Percentiles rank a stretch among this genome's conserved stretches.
Conservation (phyloP, 35 echinoderm and acorn worm species). For the Apostichopus parvimensis region DNA sequence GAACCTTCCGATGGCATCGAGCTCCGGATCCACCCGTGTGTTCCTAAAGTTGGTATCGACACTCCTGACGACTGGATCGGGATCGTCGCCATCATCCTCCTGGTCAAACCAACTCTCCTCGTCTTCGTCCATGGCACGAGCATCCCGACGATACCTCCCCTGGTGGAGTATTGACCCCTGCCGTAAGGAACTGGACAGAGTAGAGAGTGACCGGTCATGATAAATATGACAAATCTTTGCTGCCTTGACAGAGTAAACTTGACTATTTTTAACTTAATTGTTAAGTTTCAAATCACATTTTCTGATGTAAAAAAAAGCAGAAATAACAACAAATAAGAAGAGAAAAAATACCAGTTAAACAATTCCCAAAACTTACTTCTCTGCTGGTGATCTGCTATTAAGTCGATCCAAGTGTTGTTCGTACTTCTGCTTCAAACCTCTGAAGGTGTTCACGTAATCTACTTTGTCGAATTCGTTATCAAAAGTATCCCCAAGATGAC, state of each 20-base stretch:
- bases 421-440: conserved; percentile 94
- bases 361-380: conserved; percentile 71
- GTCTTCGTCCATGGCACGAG: conserved; percentile 85
- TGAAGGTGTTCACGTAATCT: conserved; percentile 95
- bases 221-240: neutral
- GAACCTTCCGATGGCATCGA: conserved; percentile 80
- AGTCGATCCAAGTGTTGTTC: conserved; percentile 90
- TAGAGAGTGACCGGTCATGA: neutral
- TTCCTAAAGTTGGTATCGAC: conserved; percentile 72
- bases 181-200: conserved; percentile 66
- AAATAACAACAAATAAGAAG: neutral
- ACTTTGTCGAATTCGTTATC: conserved; percentile 76
- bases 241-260: neutral
- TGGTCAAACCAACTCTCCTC: conserved; percentile 96
- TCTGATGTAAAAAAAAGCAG: neutral
- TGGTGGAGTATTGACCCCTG: conserved; percentile 82
- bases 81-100: conserved; percentile 79
- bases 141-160: conserved; percentile 81
- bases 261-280: neutral
- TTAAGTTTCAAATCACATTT: neutral
- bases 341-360: neutral
- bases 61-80: conserved; percentile 61
- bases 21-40: conserved; percentile 75
- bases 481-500: conserved; percentile 85
- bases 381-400: conserved; percentile 79